Percentiles rank a stretch among this genome's conserved stretches.
phyloP scores from a whole-genome alignment of 2,113 vertebrate species.

The Mixornis gularis region DNA sequence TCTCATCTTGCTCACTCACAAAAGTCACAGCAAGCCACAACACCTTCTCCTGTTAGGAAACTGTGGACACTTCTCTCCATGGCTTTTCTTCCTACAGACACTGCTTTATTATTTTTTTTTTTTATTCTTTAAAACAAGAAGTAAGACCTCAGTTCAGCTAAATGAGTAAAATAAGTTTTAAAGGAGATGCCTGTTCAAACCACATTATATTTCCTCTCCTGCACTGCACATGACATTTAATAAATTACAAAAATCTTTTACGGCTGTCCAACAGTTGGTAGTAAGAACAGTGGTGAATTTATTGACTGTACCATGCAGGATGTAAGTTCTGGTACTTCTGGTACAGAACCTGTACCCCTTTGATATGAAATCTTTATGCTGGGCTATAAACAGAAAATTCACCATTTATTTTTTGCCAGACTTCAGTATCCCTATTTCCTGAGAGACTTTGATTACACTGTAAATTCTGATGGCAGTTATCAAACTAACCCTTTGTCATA shows the following conservation, averaged over 20 bases:
- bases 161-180: background rate
- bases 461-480: background rate
- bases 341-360: background rate
- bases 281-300: background rate
- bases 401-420: background rate
- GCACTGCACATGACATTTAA: background rate
- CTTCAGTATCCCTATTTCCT: background rate
- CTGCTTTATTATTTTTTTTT: background rate
- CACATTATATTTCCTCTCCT: background rate
- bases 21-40: slow-evolving; percentile 33
- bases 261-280: background rate
- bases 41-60: slow-evolving; percentile 47
- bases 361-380: background rate
- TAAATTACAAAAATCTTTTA: background rate
- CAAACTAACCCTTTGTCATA: background rate
- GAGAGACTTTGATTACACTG: background rate
- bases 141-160: background rate
- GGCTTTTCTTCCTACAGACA: background rate
- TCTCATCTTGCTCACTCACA: background rate
- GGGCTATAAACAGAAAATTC: background rate
- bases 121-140: background rate
- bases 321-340: background rate
- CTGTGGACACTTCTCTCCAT: slow-evolving; percentile 14
- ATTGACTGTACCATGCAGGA: background rate
- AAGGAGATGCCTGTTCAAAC: background rate